A percentile compares a stretch with the other conserved stretches of the same genome.
These are phyloP conservation scores for Halichoeres trimaculatus DNA, from an alignment of 2,113 vertebrate species.

Conservation along the genomic window DNA sequence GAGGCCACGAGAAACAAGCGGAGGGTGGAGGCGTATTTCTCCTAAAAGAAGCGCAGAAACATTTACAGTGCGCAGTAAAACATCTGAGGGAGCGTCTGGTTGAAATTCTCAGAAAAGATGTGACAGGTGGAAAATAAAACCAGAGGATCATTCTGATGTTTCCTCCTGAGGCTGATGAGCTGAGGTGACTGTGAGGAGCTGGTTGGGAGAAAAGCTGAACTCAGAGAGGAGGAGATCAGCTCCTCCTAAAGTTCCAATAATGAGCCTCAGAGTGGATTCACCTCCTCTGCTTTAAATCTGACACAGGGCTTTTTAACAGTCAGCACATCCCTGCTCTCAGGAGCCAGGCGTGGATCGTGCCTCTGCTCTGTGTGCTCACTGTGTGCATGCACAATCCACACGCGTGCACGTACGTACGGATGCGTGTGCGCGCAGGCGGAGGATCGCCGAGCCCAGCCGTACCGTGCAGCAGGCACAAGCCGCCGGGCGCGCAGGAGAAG, in stretches of 20 bases:
- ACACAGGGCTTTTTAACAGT: too few species aligned
- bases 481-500: conserved; percentile 77
- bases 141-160: too few species aligned
- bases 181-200: too few species aligned
- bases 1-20: neutral
- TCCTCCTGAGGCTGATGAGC: too few species aligned
- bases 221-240: too few species aligned
- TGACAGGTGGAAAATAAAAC: too few species aligned
- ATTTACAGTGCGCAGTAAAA: neutral
- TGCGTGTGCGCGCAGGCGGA: conserved; percentile 70
- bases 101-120: neutral
- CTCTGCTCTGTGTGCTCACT: neutral
- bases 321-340: accelerated
- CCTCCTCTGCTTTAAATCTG: too few species aligned
- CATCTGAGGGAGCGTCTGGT: too few species aligned
- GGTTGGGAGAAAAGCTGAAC: too few species aligned
- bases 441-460: conserved; percentile 80
- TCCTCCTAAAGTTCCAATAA: too few species aligned
- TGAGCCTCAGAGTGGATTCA: too few species aligned
- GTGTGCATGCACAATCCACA: conserved; percentile 3
- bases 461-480: conserved; percentile 82
- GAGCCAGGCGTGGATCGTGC: neutral
- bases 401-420: conserved; percentile 20
- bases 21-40: neutral
- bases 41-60: conserved; percentile 11